A percentile compares a stretch with the other conserved stretches of the same genome.
These are phyloP conservation scores for Steatocranus sp. DNA, from an alignment of 2,797 vertebrate species.

Conservation along the genomic window DNA sequence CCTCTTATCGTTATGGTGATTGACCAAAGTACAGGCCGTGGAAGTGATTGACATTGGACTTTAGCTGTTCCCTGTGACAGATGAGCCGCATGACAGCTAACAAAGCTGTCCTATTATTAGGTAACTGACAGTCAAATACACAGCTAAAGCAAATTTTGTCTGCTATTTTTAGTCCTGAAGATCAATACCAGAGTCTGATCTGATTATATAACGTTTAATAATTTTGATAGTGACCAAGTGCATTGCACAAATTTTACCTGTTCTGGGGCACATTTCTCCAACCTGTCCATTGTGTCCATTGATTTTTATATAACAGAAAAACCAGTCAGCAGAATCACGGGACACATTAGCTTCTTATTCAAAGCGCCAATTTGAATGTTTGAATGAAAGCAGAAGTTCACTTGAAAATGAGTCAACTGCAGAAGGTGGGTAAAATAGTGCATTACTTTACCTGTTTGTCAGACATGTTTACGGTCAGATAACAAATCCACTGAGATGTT, in stretches of 20 bases:
- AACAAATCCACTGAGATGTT: neutral
- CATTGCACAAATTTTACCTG: neutral
- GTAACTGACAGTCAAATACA: neutral
- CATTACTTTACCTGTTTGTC: neutral
- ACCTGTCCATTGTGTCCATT: neutral
- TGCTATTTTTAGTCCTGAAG: conserved; percentile 6
- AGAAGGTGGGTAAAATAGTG: neutral
- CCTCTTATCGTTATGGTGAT: conserved; percentile 52
- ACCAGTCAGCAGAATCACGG: neutral
- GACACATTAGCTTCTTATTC: neutral
- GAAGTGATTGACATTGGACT: conserved; percentile 55
- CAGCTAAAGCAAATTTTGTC: neutral
- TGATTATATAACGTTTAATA: neutral
- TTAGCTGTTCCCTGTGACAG: conserved; percentile 19
- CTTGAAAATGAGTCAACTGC: neutral
- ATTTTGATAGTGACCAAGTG: neutral
- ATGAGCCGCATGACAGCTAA: conserved; percentile 9
- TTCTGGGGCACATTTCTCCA: neutral
- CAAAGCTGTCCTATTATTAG: conserved; percentile 17
- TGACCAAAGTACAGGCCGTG: conserved; percentile 64
- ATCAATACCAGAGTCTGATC: neutral
- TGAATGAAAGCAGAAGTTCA: neutral
- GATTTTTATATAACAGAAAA: neutral
- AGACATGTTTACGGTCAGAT: neutral
- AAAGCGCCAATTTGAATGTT: neutral